Conservation (phyloP, 2,888 invertebrate species). For the Xylocampa areola region DNA sequence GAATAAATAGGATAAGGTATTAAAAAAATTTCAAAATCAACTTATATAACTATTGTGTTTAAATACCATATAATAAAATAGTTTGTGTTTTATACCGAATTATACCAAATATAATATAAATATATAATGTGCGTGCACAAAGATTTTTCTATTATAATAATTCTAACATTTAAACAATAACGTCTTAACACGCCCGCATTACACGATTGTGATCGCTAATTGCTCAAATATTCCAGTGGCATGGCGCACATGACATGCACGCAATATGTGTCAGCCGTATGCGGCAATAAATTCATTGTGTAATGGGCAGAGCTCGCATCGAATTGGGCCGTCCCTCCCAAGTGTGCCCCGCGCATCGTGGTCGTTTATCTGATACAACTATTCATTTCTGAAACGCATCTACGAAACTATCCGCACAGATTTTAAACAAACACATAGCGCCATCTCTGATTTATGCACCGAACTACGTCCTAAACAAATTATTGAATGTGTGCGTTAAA, state of each 20-base stretch:
- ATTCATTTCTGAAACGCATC: slow-evolving; percentile 78
- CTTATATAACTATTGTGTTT: no score
- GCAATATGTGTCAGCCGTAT: slow-evolving; percentile 83
- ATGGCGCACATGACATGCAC: slow-evolving; percentile 79
- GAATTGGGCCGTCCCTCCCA: slow-evolving; percentile 87
- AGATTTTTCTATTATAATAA: slow-evolving; percentile 18
- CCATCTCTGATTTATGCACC: slow-evolving; percentile 46
- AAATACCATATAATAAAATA: no score
- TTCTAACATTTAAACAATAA: slow-evolving; percentile 36
- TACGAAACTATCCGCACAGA: slow-evolving; percentile 44
- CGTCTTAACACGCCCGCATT: slow-evolving; percentile 36
- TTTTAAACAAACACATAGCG: slow-evolving; percentile 38
- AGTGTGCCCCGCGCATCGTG: slow-evolving; percentile 81
- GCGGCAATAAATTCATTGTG: slow-evolving; percentile 88
- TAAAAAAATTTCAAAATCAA: no score
- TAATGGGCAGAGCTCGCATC: slow-evolving; percentile 82
- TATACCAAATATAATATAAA: no score
- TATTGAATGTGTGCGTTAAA: slow-evolving; percentile 31
- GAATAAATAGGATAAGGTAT: slow-evolving; percentile 13
- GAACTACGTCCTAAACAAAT: slow-evolving; percentile 26
- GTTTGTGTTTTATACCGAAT: no score
- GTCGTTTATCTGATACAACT: slow-evolving; percentile 71
- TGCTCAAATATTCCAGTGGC: slow-evolving; percentile 70
- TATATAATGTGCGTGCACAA: neutral
- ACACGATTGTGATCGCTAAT: slow-evolving; percentile 65